Base-by-base conservation (phyloP, 1,140 invertebrate species). In the Scaptomyza graminum region DNA sequence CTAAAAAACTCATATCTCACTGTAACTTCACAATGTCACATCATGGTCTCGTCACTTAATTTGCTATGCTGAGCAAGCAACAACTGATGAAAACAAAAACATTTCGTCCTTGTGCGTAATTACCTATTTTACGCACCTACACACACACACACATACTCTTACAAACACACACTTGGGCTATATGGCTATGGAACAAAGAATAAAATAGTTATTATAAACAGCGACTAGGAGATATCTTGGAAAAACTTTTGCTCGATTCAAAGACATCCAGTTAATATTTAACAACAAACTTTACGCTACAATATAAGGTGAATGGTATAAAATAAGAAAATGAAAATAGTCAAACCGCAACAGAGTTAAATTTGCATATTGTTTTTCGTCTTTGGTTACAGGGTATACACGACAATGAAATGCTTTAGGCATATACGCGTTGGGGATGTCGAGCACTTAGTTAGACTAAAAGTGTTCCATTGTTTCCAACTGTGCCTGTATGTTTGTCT, bases 371-470 rank as follows among this genome's bases (percentile, higher is more conserved):
- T 31, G 0, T 31, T 7, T 31, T 2, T 31, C 28, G 28, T 3
- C 0, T 22, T 22, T 2, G 28, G 4, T 34, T 60, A 60, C 43
- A 67, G 63, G 63, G 69, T 72, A 67, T 59, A 16, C 11, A 1
- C 37, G n/a, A 39, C 12, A 51, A 34, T 25, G 66, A 75, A 72
- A 51, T 75, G 65, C 43, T 72, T 22, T 46, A 65, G 44, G 56
- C 41, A 37, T 37, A 47, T 51, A 47, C 52, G 25, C 51, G 41
- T 57, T 62, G 51, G 57, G 51, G 57, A 63, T 41, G 69, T 57
- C 68, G 41, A 76, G 62, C 74, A 76, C 74, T 76, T 73, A 75
- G 73, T 75, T 75, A 76, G 69, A 46, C 74, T 72, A 59, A 72
- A 72, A 76, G 74, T 72, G 74, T 46, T 72, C 52, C 52, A 67